Evolutionary conservation across 2,797 vertebrate genomes (phyloP).

Genomic region (Anisognathus igniventris): DNA sequence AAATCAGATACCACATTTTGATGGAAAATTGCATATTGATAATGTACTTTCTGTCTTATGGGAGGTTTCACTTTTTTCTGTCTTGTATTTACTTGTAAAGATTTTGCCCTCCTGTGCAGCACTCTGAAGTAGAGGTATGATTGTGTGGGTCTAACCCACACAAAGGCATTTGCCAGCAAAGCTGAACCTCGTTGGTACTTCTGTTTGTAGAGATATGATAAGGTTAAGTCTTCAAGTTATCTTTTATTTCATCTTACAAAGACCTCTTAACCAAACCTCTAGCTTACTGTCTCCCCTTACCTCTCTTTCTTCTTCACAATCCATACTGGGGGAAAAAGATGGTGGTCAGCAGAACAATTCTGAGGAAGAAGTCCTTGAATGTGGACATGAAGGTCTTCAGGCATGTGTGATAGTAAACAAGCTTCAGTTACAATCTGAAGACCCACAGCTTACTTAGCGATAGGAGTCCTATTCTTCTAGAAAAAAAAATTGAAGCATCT

Average conservation of each 20-base stretch:
- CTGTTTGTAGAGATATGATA: background rate
- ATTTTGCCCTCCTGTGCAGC: background rate
- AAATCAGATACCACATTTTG: background rate
- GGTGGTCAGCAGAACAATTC: background rate
- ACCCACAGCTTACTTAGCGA: background rate
- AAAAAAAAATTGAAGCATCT: background rate
- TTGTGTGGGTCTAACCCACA: background rate
- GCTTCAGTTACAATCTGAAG: background rate
- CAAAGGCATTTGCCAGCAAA: background rate
- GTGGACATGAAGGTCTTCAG: background rate
- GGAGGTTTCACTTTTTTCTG: slow-evolving; percentile 8
- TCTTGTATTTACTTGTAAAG: background rate
- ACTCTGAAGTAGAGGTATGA: background rate
- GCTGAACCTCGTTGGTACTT: background rate
- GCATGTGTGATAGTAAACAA: background rate
- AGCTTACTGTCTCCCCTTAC: background rate
- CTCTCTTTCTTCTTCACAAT: background rate
- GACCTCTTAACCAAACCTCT: background rate
- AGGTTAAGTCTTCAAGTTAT: background rate
- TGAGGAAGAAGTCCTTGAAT: background rate
- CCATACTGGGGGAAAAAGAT: background rate
- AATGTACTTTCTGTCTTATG: slow-evolving; percentile 30
- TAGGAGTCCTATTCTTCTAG: background rate
- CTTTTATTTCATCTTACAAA: background rate
- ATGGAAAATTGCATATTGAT: slow-evolving; percentile 25